phyloP scores from a whole-genome alignment of 2,113 vertebrate species.

The Oplegnathus fasciatus region DNA sequence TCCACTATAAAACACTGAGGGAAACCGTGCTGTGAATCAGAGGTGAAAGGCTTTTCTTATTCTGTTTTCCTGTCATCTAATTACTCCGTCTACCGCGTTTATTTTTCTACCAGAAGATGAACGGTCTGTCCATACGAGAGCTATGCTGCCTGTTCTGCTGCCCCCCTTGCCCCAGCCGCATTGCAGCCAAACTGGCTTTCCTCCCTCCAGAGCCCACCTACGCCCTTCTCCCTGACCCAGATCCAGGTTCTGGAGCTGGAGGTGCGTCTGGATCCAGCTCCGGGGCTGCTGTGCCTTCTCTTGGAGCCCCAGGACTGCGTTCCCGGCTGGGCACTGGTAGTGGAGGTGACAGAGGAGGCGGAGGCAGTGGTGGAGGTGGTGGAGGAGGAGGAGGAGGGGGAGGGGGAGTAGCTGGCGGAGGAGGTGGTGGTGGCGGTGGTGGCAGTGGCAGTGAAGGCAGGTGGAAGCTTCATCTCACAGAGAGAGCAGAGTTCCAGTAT shows the following conservation, averaged over 20 bases:
- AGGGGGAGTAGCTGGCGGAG: not conserved
- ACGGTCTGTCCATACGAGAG: slow-evolving; percentile 95
- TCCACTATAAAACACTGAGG: not conserved
- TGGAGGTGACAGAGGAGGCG: slow-evolving; percentile 65
- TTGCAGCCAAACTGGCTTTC: slow-evolving; percentile 97
- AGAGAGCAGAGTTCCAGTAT: slow-evolving; percentile 98
- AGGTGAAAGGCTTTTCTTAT: not conserved
- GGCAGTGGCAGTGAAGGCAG: slow-evolving; percentile 72
- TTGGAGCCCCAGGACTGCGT: slow-evolving; percentile 82
- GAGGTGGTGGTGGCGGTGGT: not conserved
- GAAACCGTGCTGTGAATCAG: slow-evolving; percentile 8
- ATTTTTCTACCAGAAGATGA: slow-evolving; percentile 87
- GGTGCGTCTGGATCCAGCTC: slow-evolving; percentile 71
- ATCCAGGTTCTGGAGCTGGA: slow-evolving; percentile 80
- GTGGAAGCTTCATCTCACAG: slow-evolving; percentile 96
- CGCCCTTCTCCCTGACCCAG: slow-evolving; percentile 90
- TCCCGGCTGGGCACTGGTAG: slow-evolving; percentile 74
- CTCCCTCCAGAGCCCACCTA: slow-evolving; percentile 97
- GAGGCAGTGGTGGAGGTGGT: slow-evolving; percentile 25
- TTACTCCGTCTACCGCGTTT: slow-evolving; percentile 14
- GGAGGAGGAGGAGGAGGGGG: not conserved
- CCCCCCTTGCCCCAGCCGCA: slow-evolving; percentile 97
- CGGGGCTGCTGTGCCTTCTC: slow-evolving; percentile 69
- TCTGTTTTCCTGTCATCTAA: not conserved
- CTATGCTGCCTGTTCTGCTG: slow-evolving; percentile 99